Base-by-base conservation (phyloP, 2,797 vertebrate genomes). In the Danio choprae region DNA sequence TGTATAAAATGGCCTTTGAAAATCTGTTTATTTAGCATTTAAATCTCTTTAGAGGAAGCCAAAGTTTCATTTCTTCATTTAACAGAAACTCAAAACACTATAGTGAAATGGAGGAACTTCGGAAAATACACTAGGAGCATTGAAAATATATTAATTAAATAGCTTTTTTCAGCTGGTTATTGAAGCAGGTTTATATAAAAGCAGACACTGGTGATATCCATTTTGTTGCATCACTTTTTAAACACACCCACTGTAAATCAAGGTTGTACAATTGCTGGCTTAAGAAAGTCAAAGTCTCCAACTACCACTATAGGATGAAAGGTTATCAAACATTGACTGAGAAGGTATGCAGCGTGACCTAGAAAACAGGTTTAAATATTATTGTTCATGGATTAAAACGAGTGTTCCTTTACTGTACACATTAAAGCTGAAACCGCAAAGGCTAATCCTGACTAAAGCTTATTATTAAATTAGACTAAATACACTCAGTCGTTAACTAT, bases 281-380 rank as follows among this genome's bases (percentile, higher is more conserved):
- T 58, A 74, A n/a, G 13, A 79, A 72, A 18, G 1, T 29, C 5
- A 53, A 58, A 46, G 15, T 29, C 4, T 56, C 8, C 77, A 41
- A 36, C 50, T 70, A 50, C n/a, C 51, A 67, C 20, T 68, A 74
- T 73, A 82, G 40, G 43, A 63, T 40, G 11, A 46, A 60, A 59
- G 68, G 38, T 83, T 80, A 77, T 72, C 65, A 87, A 85, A 87
- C 77, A 84, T 60, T 88, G 81, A 88, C 68, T 41, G 44, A 78
- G 16, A 59, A 29, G 51, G 71, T 83, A 80, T 77, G 55, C 2
- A 9, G 62, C 71, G 41, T 83, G 79, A 73, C 82, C 40, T 80
- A 72, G 62, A 43, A 89, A 90, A 84, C 84, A 81, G 51, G 75
- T 87, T 89, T 74, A 84, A 83, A 82, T 80, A 74, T 58, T 64